Evolutionary conservation across 2,888 invertebrate genomes (phyloP), one percentile per base, ranked within the genome.

Genomic region (Agrochola circellaris): DNA sequence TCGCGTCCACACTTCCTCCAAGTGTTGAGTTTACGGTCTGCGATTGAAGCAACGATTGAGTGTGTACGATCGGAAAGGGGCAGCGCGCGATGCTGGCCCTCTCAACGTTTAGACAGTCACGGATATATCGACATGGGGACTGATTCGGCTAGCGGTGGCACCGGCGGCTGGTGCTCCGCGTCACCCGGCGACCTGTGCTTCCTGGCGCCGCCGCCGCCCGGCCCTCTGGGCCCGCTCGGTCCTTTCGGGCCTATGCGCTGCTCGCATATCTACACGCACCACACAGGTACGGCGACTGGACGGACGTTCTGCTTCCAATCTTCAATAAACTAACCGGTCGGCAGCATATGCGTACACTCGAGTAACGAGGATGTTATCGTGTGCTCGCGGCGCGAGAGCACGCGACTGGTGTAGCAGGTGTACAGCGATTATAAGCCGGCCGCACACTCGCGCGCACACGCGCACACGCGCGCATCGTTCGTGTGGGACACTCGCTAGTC

Each of bases 111-210:
- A 89, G 97, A 97, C 90, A 96, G 95, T 70, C 97, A 97, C 94
- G 97, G 97, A 7, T 97, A 97, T 84, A 96, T 97, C 89, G 97
- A 97, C 84, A 97, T 97, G 97, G 95, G 94, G 85, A 92, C 93
- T 81, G 90, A 94, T 72, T 86, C 90, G 2, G 79, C 87, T 4
- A 74, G 71, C 13, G 58, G 68, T 23, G 62, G 76, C 0, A 48
- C 67, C 48, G 92, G 92, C 88, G 92, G 90, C 91, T 94, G 92
- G 91, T 58, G 20, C 23, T 61, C 76, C 23, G 20, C n/a, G 61
- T 77, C 88, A 71, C 42, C 78, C 54, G 75, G 67, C 13, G 90
- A 91, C 5, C 54, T 87, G 58, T 90, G 86, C 82, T 90, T 91
- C 82, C 70, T 90, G 84, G 81, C 90, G 82, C 90, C 91, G 67